Base-by-base conservation (phyloP, 2,888 invertebrate species). In the Fragum fragum region DNA sequence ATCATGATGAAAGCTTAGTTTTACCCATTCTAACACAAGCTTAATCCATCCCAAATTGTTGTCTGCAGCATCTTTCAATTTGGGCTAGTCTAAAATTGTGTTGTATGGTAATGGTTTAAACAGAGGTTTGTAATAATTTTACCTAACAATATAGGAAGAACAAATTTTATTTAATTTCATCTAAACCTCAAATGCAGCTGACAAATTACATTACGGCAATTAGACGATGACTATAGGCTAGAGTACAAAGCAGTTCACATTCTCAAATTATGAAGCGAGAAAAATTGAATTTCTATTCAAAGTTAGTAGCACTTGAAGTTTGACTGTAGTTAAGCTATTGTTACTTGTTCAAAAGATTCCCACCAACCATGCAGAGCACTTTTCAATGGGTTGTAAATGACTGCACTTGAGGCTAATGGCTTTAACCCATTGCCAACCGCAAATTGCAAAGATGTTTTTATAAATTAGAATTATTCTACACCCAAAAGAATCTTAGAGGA, bases 391-490 rank as follows among this genome's bases (percentile, higher is more conserved):
- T 47, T 18, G 47, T 47, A 9, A 47, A 47, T 47, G 47, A n/a
- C 47, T 47, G 47, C 47, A 47, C 47, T 47, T 47, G 7, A 47
- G 47, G n/a, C 47, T 47, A 47, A 47, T 47, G 47, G 47, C 47
- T 47, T 47, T 47, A 47, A 47, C 47, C 47, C 47, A 47, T 47
- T 47, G n/a, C 47, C 47, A 47, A 47, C 47, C 47, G 47, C 47
- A 47, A 47, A 47, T n/a, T 36, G 32, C 9, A 36, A 36, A 36
- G 32, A 36, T 9, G 5, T 36, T 9, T 36, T 36, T 36, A 9
- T 36, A 36, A 36, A 36, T 6, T 36, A 6, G n/a, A 36, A 36
- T 9, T 36, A 6, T 36, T 36, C 32, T 36, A 36, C 3, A 36
- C 32, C 32, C 32, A 36, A 36, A 3, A 36, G 9, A 36, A 6